phyloP scores from a whole-genome alignment of 2,113 vertebrate genomes.

The Notarius lentiginosus region DNA sequence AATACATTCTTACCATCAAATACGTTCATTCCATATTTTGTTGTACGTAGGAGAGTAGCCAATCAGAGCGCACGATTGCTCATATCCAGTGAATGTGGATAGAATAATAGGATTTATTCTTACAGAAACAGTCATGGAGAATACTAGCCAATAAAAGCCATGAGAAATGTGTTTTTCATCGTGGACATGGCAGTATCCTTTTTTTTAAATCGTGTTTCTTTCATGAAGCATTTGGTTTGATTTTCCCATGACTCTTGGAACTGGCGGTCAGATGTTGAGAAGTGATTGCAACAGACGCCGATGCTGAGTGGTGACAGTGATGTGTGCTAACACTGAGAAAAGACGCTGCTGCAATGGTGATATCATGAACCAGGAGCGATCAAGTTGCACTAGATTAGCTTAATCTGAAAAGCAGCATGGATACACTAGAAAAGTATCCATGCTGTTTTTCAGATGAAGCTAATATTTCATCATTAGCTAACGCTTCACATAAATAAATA shows the following conservation, averaged over 20 bases:
- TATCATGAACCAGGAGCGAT: not conserved
- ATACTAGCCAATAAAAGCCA: not conserved
- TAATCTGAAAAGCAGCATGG: not conserved
- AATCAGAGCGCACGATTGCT: too few relatives aligned
- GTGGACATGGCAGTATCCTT: not conserved
- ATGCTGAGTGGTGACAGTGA: not conserved
- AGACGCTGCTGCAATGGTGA: not conserved
- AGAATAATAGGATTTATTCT: not conserved
- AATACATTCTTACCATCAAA: too few relatives aligned
- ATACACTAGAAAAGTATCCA: not conserved
- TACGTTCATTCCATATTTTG: too few relatives aligned
- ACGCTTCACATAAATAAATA: not conserved
- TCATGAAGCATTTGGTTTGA: not conserved
- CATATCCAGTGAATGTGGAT: too few relatives aligned
- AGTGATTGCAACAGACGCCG: not conserved
- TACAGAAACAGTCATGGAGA: not conserved
- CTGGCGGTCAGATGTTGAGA: not conserved
- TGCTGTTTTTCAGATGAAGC: not conserved
- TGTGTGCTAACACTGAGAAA: not conserved
- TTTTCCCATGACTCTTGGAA: not conserved
- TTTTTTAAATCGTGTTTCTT: not conserved
- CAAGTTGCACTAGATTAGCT: not conserved
- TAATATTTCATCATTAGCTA: too few relatives aligned
- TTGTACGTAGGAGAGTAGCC: too few relatives aligned
- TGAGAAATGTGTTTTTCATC: not conserved